A percentile compares a stretch with the other conserved stretches of the same genome.
Evolutionary conservation across 2,113 vertebrate genomes (phyloP).

Genomic region (Sitta europaea): DNA sequence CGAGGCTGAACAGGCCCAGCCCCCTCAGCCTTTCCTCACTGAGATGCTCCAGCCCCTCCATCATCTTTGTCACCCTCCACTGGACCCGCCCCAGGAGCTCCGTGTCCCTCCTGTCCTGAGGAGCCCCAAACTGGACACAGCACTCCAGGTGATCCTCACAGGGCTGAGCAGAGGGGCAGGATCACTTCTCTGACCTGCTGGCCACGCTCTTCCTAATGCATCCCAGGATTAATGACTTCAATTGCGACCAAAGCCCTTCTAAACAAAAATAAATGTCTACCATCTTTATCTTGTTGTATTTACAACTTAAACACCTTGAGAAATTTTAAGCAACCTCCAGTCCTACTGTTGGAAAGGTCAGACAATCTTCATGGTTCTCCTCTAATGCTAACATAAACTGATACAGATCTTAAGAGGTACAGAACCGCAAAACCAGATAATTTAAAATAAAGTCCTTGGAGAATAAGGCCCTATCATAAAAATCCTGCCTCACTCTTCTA

Average conservation of each 20-base stretch:
- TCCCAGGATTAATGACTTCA: background rate
- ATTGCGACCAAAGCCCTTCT: background rate
- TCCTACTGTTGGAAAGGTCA: background rate
- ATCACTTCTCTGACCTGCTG: background rate
- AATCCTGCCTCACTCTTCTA: background rate
- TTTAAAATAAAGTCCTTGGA: conserved; percentile 4
- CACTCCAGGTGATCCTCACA: background rate
- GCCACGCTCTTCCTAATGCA: accelerated
- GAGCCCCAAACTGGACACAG: background rate
- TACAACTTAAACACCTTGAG: background rate
- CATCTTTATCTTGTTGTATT: background rate
- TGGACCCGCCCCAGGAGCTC: accelerated
- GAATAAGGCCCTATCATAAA: background rate
- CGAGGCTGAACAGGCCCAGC: background rate
- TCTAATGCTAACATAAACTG: conserved; percentile 1
- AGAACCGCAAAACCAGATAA: background rate
- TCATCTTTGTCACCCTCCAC: background rate
- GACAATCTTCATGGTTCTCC: conserved; percentile 3
- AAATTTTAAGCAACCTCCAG: conserved; percentile 1
- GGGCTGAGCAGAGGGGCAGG: background rate
- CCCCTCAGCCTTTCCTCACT: background rate
- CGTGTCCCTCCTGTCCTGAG: background rate
- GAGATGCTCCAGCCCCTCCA: background rate
- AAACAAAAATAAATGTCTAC: background rate
- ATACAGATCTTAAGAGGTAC: background rate